Evolutionary conservation across 2,888 invertebrate species (phyloP).

Genomic region (Heliconius charithonia): DNA sequence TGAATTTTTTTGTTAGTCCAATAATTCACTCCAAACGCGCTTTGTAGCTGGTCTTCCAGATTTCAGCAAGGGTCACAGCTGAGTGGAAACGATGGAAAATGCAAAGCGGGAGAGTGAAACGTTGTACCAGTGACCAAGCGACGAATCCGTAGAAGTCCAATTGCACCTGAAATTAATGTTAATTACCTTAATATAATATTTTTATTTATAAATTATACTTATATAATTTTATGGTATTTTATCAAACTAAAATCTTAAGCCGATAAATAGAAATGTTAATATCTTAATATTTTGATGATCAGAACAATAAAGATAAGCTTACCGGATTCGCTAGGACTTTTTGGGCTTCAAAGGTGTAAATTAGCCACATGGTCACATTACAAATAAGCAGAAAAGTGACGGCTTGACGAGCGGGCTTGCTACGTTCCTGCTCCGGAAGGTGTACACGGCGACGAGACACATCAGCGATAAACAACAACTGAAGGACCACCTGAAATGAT

Average conservation of each 20-base stretch:
- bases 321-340: constrained; percentile 97
- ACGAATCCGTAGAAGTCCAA: constrained; percentile 96
- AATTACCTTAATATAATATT: too few relatives aligned
- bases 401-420: constrained; percentile 97
- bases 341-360: constrained; percentile 97
- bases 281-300: background rate
- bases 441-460: constrained; percentile 96
- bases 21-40: constrained; percentile 91
- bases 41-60: constrained; percentile 98
- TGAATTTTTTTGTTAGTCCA: constrained; percentile 52
- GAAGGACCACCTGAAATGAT: constrained; percentile 89
- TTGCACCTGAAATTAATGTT: constrained; percentile 86
- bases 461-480: constrained; percentile 96
- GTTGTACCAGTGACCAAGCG: constrained; percentile 96
- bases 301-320: constrained; percentile 49
- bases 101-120: constrained; percentile 95
- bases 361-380: constrained; percentile 98
- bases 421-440: constrained; percentile 95
- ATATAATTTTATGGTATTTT: background rate
- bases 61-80: constrained; percentile 96
- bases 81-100: constrained; percentile 98
- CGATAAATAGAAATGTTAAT: background rate
- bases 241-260: background rate
- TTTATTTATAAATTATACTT: background rate
- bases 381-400: constrained; percentile 97